Base-by-base conservation (phyloP, 2,113 vertebrate species). In the Eolophus roseicapilla region DNA sequence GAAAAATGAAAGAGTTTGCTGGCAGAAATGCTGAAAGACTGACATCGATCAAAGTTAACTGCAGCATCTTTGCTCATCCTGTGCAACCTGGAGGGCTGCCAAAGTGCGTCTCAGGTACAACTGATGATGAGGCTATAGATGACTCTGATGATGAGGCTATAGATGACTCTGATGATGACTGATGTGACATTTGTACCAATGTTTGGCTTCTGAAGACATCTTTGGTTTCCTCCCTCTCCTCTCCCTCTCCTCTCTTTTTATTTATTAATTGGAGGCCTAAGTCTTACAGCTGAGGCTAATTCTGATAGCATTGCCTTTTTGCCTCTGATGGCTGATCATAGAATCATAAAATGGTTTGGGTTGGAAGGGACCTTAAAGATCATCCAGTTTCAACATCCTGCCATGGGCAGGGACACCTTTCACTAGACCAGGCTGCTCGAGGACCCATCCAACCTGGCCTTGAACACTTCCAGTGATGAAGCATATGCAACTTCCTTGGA, bases 31-130 rank as follows among this genome's bases (percentile, higher is more conserved):
- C 82, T 94, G 94, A 90, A 96, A 97, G 94, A 86, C 60, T 94
- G 91, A 79, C 92, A 98, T 97, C 47, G 10, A 47, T 97, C 96
- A 97, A 49, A 39, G 88, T 88, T 95, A 97, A 97, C 75, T 88
- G 92, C 92, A 84, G 81, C 4, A 5, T 95, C 88, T 94, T 76
- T 78, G 50, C 92, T 91, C 83, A 79, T 76, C 63, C 37, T 43
- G 37, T 12, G 7, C 73, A 74, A 49, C 63, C 90, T 95, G 81
- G 77, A 90, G 90, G 13, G 9, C 90, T 96, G 96, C 55, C 90
- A 96, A 81, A 94, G 65, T 82, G 74, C 50, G 47, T 81, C 92
- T 94, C 92, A 87, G 91, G 91, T 96, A 74, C 46, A 11, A 39
- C 17, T 29, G 69, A 81, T 95, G 92, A 97, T 77, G 82, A 35